Percentiles rank a stretch among this genome's conserved stretches.
phyloP scores from a whole-genome alignment of 2,888 invertebrate species.

The Lymantria monacha region DNA sequence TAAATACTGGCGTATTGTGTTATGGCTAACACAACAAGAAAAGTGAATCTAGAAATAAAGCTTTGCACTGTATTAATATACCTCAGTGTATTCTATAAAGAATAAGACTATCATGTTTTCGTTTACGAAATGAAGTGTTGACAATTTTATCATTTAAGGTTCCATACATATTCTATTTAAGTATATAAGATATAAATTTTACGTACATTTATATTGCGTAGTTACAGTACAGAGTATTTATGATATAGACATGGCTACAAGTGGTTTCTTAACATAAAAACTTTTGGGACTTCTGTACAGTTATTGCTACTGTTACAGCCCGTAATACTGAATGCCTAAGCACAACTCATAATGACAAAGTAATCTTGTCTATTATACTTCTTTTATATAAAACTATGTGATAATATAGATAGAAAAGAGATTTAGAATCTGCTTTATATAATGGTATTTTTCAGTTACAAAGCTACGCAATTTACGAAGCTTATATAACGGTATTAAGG shows the following conservation, averaged over 20 bases:
- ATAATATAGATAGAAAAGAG: neutral
- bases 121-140: too few relatives aligned
- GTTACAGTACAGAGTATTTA: neutral
- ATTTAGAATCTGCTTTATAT: neutral
- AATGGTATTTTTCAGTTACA: slow-evolving; percentile 11
- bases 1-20: too few relatives aligned
- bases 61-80: too few relatives aligned
- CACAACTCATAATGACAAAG: slow-evolving; percentile 2
- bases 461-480: slow-evolving; percentile 25
- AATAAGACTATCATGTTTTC: too few relatives aligned
- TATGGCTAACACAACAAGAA: too few relatives aligned
- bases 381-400: neutral
- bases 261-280: slow-evolving; percentile 14
- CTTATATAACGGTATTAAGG: slow-evolving; percentile 70
- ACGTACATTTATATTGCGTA: neutral
- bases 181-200: neutral
- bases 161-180: neutral
- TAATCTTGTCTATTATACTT: neutral
- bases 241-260: slow-evolving; percentile 5
- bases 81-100: too few relatives aligned
- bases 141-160: too few relatives aligned
- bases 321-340: slow-evolving; percentile 10
- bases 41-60: too few relatives aligned
- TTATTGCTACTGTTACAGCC: slow-evolving; percentile 8
- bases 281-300: slow-evolving; percentile 6